Base-by-base conservation (phyloP, 2,888 invertebrate species). In the Colostygia pectinataria region DNA sequence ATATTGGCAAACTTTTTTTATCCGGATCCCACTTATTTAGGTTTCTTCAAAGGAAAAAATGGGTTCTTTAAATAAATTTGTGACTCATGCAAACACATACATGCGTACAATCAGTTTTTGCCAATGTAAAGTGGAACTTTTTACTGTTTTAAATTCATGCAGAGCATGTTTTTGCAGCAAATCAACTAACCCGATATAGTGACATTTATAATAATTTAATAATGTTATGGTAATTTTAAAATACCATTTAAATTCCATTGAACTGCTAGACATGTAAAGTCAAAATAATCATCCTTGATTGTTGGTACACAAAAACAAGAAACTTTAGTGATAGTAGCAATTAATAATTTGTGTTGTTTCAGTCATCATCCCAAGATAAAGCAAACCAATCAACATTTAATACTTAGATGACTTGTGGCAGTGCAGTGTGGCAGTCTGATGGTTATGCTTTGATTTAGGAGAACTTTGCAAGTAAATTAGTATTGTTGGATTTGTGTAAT, bases 211-310 rank as follows among this genome's bases (percentile, higher is more conserved):
- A 20, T n/a, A n/a, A n/a, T n/a, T n/a, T 4, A 31, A 13, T 32
- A 10, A 7, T 18, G 9, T 9, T 23, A 40, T 55, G 49, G 41
- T 37, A 33, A 46, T 45, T 44, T 49, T 40, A 43, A 7, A 44
- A 50, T 57, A 54, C 51, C 51, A 60, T 44, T 34, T 23, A 27
- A 28, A 37, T 46, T 56, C 54, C 54, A 44, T 50, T 46, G 43
- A 20, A 38, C 50, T 53, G 55, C 29, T 34, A 57, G 57, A 58
- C 61, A 58, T 61, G 60, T 37, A 55, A 55, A 36, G 31, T 24
- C 20, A 34, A 50, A 54, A 45, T 37, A 48, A 38, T 41, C 20
- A 34, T 42, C 23, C 8, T 15, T 43, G 40, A 40, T 20, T 41
- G 38, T 40, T 44, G 29, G 15, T 32, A 33, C 18, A 28, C 23